Percentiles rank a stretch among this genome's conserved stretches.
Evolutionary conservation across 2,797 vertebrate species (phyloP).

Genomic region (Xenentodon cancila): DNA sequence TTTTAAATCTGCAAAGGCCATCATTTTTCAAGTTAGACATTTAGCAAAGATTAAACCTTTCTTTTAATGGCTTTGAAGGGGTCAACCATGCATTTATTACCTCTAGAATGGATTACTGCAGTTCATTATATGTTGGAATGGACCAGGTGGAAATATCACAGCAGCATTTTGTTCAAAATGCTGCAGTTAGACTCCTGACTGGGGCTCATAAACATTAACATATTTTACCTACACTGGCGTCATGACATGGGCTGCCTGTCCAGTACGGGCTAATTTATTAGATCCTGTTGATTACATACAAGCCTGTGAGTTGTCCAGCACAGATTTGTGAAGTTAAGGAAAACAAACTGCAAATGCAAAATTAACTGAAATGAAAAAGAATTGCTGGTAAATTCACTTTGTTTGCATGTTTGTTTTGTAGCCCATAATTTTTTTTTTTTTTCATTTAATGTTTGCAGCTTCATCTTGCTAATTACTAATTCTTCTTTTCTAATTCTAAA

Average conservation of each 20-base stretch:
- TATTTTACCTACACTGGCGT: not conserved
- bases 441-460: too few species aligned
- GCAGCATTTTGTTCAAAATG: not conserved
- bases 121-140: conserved; percentile 5
- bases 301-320: not conserved
- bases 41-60: conserved; percentile 15
- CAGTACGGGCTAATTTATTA: not conserved
- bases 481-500: too few species aligned
- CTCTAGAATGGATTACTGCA: conserved; percentile 4
- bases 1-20: too few species aligned
- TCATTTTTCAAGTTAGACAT: not conserved
- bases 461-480: too few species aligned
- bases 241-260: not conserved
- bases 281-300: not conserved
- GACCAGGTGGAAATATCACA: not conserved
- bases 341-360: too few species aligned
- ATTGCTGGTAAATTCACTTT: too few species aligned
- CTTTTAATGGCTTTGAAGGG: conserved; percentile 4
- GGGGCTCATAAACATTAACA: not conserved
- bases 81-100: not conserved
- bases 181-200: not conserved
- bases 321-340: too few species aligned
- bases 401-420: too few species aligned
- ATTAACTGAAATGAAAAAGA: too few species aligned
- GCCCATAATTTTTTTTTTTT: too few species aligned